Evolutionary conservation across 2,113 vertebrate species (phyloP), one percentile per base, ranked within the genome.

Genomic region (Xenotilapia flavipinnis): DNA sequence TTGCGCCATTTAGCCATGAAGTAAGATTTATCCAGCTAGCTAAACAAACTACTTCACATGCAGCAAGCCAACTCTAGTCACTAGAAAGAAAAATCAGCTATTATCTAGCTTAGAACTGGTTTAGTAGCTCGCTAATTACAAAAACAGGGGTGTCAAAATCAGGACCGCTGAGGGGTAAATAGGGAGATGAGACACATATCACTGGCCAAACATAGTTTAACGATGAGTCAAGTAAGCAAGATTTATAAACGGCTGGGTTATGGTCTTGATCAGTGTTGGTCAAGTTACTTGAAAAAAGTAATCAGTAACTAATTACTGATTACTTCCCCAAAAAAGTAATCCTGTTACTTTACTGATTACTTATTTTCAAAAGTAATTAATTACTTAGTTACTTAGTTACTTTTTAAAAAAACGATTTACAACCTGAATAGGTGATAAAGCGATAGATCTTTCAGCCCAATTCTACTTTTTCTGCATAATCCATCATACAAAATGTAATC

Each of bases 141-240:
- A 45, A 45, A 7, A 45, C 1, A 42, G n/a, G 65, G n/a, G 65
- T 42, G 7, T 70, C n/a, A 70, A 40, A 70, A 42, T 70, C n/a
- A 70, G 36, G 5, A 40, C 36, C 11, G 0, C 36, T 40, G 11
- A 40, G 11, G 7, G n/a, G 19, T 21, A 68, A 68, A 68, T 13
- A 40, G 62, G 17, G 62, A 40, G 62, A 17, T 26, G 13, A 26
- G 21, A 17, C 8, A 21, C 36, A 21, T 5, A 42, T 70, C 12
- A 70, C 7, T 14, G n/a, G 1, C 12, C n/a, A 70, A 42, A 70
- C n/a, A 6, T 68, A 42, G 38, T 70, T 42, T 70, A 42, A 15
- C 21, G 6, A 23, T 2, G n/a, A 42, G n/a, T 40, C 62, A 68
- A 68, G 62, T 40, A 1, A 40, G 36, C 2, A 42, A 23, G 38